Conservation (phyloP, 2,797 vertebrate species). For the Synanceia verrucosa region DNA sequence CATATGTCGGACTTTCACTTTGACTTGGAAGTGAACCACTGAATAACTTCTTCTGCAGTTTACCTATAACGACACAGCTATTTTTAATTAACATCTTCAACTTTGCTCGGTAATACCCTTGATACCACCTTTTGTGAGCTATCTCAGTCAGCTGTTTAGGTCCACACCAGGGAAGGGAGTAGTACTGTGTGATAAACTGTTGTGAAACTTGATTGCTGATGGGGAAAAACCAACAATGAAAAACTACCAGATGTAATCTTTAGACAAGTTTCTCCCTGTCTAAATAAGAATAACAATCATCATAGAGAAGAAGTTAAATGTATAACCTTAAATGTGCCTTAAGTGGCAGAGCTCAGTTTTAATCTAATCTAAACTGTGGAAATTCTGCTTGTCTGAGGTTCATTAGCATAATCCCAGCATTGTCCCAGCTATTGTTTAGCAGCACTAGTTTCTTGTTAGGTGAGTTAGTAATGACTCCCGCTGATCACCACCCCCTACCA, state of each 20-base stretch:
- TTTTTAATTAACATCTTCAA: too few species aligned
- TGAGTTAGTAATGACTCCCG: slow-evolving; percentile 78
- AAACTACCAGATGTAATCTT: slow-evolving; percentile 3
- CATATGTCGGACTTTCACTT: too few species aligned
- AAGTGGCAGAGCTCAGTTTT: slow-evolving; percentile 23
- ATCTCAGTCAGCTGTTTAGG: too few species aligned
- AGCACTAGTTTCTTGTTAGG: slow-evolving; percentile 80
- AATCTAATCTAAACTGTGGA: slow-evolving; percentile 61
- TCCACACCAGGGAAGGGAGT: too few species aligned
- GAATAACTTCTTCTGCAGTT: too few species aligned
- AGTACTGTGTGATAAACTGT: too few species aligned
- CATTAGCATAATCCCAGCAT: slow-evolving; percentile 82
- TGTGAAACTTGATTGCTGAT: background rate
- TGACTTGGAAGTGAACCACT: too few species aligned
- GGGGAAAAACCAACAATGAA: background rate
- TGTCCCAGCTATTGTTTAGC: slow-evolving; percentile 79
- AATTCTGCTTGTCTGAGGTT: slow-evolving; percentile 59
- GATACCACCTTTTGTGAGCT: too few species aligned
- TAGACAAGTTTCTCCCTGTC: background rate
- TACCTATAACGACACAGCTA: too few species aligned
- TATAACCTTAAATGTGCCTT: slow-evolving; percentile 20
- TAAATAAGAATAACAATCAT: background rate
- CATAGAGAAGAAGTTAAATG: slow-evolving; percentile 8
- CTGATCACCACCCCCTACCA: slow-evolving; percentile 40
- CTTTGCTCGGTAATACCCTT: too few species aligned